Conservation (phyloP, 2,113 vertebrate genomes). For the Himantopus leucocephalus region DNA sequence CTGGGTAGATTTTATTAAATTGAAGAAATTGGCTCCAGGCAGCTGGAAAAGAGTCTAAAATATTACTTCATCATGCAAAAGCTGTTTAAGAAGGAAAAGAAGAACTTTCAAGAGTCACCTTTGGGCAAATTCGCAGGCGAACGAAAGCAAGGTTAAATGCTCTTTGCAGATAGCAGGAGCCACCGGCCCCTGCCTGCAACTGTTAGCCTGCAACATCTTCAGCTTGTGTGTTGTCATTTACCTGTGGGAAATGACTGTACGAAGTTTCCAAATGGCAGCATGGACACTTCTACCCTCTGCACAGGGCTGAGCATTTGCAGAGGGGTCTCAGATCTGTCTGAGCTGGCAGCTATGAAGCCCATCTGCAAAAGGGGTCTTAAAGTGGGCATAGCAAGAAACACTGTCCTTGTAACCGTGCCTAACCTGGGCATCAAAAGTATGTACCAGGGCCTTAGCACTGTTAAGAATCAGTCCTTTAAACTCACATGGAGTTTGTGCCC, state of each 20-base stretch:
- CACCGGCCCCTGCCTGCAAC: fast-evolving
- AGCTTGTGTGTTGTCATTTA: neutral
- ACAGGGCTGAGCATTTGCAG: neutral
- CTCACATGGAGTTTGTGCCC: neutral
- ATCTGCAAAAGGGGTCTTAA: neutral
- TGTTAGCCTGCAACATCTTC: neutral
- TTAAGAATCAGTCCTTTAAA: neutral
- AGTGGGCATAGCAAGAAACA: neutral
- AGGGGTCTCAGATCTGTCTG: neutral
- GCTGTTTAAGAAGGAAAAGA: neutral
- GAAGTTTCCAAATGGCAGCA: neutral
- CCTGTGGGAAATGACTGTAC: neutral
- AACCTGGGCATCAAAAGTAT: neutral
- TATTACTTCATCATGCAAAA: neutral
- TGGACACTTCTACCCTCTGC: neutral
- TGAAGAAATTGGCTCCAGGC: neutral
- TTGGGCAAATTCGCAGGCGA: neutral
- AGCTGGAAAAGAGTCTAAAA: neutral
- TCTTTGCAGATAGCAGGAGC: neutral
- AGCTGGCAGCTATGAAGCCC: neutral
- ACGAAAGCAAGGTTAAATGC: neutral
- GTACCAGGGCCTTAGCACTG: fast-evolving
- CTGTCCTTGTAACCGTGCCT: neutral
- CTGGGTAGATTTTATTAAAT: neutral
- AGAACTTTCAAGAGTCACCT: neutral